Percentiles rank a stretch among this genome's conserved stretches.
Evolutionary conservation across 2,113 vertebrate genomes (phyloP).

Genomic region (Numenius arquata): DNA sequence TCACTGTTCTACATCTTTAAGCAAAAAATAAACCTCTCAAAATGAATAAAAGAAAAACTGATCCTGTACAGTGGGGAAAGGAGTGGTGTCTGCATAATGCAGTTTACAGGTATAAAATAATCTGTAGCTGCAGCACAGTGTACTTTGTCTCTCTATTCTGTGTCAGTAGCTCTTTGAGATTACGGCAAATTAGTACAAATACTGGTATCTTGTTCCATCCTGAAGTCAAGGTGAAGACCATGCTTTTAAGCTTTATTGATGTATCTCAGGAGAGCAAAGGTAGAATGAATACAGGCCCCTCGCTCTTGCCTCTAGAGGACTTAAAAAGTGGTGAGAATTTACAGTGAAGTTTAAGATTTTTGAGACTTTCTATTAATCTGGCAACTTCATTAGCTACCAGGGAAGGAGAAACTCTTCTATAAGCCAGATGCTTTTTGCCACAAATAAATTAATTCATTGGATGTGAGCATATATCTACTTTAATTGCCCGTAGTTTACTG

Average conservation of each 20-base stretch:
- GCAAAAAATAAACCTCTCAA: not conserved
- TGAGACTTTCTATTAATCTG: not conserved
- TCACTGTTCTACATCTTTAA: not conserved
- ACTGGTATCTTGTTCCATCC: not conserved
- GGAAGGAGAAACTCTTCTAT: not conserved
- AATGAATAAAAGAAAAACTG: not conserved
- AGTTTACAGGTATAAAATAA: not conserved
- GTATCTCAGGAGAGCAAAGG: not conserved
- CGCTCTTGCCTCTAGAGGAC: not conserved
- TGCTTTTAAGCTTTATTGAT: not conserved
- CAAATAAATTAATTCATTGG: not conserved
- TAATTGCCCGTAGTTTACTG: not conserved
- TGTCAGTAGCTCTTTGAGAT: not conserved
- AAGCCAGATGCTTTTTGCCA: not conserved
- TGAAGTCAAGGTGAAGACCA: not conserved
- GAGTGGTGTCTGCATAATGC: not conserved
- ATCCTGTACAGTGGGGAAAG: not conserved
- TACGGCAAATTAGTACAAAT: not conserved
- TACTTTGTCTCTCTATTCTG: not conserved
- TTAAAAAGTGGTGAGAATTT: not conserved
- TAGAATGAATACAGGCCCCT: not conserved
- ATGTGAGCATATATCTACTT: not conserved
- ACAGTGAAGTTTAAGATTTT: not conserved
- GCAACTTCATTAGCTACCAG: not conserved
- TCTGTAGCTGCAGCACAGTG: rapidly evolving